A percentile compares a stretch with the other conserved stretches of the same genome.
Evolutionary conservation across 2,797 vertebrate species (phyloP).

Genomic region (Poecile montanus): DNA sequence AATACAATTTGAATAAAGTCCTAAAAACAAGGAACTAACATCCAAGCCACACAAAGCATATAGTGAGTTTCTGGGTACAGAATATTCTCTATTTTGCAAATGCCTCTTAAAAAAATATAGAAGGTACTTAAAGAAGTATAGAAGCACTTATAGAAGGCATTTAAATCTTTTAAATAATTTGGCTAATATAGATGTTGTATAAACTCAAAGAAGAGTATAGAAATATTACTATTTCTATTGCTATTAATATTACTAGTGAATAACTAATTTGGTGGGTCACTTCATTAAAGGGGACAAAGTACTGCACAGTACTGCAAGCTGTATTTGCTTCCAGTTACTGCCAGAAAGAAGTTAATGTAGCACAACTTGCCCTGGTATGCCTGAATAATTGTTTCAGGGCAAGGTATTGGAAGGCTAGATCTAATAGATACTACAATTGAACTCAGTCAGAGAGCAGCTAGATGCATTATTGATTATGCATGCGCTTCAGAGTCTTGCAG

Average conservation of each 20-base stretch:
- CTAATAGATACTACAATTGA: constrained; percentile 47
- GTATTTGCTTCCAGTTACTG: constrained; percentile 3
- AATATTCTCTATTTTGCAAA: background rate
- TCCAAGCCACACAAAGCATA: background rate
- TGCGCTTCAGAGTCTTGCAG: background rate
- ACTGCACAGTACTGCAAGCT: background rate
- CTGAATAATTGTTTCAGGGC: constrained; percentile 58
- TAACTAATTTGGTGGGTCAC: background rate
- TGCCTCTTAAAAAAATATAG: background rate
- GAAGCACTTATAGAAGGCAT: too few species aligned
- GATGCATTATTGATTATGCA: constrained; percentile 67
- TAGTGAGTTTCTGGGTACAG: background rate
- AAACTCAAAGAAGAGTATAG: background rate
- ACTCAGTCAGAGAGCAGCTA: constrained; percentile 24
- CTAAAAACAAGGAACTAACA: background rate
- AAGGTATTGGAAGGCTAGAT: constrained; percentile 38
- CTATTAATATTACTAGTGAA: background rate
- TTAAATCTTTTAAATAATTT: background rate
- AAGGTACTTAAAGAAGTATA: too few species aligned
- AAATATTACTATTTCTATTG: background rate
- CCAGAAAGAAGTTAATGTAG: constrained; percentile 35
- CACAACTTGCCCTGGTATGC: constrained; percentile 28
- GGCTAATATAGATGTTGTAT: background rate
- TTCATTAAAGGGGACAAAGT: background rate
- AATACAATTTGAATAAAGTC: background rate